Evolutionary conservation across 1,140 invertebrate genomes (phyloP).

Genomic region (Orius insidiosus): DNA sequence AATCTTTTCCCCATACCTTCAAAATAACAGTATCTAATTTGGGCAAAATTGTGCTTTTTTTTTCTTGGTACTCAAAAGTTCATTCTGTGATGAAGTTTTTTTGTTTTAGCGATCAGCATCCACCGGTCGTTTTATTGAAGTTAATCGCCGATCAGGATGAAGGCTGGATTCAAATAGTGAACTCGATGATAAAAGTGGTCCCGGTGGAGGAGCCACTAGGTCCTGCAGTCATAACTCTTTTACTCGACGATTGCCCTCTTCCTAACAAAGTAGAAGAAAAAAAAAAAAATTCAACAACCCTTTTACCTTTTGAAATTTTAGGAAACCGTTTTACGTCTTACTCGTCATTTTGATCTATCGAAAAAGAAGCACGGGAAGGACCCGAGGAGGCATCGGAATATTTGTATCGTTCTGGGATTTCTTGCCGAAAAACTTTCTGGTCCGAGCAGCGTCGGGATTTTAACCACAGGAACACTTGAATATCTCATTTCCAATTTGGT

Average conservation of each 20-base stretch:
- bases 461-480: conserved; percentile 62
- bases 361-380: conserved; percentile 31
- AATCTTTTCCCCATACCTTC: conserved; percentile 20
- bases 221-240: conserved; percentile 73
- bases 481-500: conserved; percentile 74
- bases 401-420: too few relatives aligned
- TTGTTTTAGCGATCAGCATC: conserved; percentile 76
- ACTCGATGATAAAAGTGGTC: conserved; percentile 72
- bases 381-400: conserved; percentile 51
- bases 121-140: conserved; percentile 62
- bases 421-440: conserved; percentile 88
- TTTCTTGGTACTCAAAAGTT: too few relatives aligned
- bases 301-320: too few relatives aligned
- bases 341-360: conserved; percentile 42
- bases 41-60: too few relatives aligned
- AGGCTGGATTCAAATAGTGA: conserved; percentile 80
- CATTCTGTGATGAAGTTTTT: too few relatives aligned
- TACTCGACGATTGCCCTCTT: conserved; percentile 81
- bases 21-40: not conserved
- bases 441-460: conserved; percentile 64
- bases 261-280: conserved; percentile 83
- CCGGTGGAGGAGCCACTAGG: conserved; percentile 74
- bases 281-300: not conserved
- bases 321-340: conserved; percentile 41
- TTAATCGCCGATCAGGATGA: conserved; percentile 78